These are phyloP conservation scores for Trogon surrucura DNA, from an alignment of 2,113 vertebrate genomes.

Conservation along the genomic window DNA sequence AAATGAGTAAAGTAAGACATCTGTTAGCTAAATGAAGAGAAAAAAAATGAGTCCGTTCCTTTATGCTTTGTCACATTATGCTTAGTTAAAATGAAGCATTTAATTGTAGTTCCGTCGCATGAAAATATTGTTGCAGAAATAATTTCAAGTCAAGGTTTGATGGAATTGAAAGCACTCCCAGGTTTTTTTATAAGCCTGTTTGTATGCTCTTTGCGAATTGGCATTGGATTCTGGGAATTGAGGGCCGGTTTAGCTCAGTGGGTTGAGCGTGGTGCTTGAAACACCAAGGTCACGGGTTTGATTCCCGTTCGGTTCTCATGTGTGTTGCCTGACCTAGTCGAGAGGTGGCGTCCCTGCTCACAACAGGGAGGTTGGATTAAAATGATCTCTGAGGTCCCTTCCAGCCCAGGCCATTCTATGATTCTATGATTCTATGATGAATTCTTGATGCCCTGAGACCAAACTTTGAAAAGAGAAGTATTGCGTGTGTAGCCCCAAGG, in stretches of 20 bases:
- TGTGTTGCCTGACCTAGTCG: too few relatives aligned
- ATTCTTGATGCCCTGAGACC: not conserved
- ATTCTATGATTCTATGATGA: too few relatives aligned
- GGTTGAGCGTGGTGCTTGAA: too few relatives aligned
- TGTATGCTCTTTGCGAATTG: not conserved
- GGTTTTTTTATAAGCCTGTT: not conserved
- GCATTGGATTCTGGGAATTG: not conserved
- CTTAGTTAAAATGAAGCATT: conserved; percentile 54
- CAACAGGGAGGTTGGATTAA: too few relatives aligned
- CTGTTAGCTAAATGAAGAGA: conserved; percentile 28
- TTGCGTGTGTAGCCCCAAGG: not conserved
- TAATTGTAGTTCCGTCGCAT: conserved; percentile 34
- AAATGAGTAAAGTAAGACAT: conserved; percentile 37
- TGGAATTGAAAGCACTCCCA: conserved; percentile 3
- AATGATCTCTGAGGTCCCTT: too few relatives aligned
- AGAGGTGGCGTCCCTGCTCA: too few relatives aligned
- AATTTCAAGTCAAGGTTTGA: conserved; percentile 48
- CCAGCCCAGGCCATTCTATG: too few relatives aligned
- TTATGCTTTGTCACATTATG: conserved; percentile 51
- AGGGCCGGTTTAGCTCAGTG: too few relatives aligned
- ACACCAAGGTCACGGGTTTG: too few relatives aligned
- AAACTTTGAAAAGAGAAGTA: not conserved
- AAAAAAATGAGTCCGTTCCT: conserved; percentile 33
- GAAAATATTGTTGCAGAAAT: conserved; percentile 33
- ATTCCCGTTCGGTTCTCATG: too few relatives aligned